phyloP scores from a whole-genome alignment of 2,888 invertebrate genomes.

The Bombyx huttoni region DNA sequence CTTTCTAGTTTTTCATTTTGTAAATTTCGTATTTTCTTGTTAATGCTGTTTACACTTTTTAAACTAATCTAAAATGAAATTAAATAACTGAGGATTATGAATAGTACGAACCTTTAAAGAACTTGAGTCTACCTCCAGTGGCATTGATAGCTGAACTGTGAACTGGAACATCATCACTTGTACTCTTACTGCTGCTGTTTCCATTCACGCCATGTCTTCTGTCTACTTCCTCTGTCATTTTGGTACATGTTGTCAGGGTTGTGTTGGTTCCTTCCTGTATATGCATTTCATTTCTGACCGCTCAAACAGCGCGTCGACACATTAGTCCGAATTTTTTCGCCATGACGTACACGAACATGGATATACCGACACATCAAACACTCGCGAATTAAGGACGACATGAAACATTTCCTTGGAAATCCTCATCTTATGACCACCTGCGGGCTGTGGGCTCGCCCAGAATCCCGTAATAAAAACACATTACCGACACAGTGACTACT shows the following conservation, averaged over 20 bases:
- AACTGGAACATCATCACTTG: constrained; percentile 60
- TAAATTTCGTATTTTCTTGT: constrained; percentile 1
- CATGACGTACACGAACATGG: constrained; percentile 51
- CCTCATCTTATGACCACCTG: constrained; percentile 71
- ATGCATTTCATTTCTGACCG: constrained; percentile 77
- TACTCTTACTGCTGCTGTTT: constrained; percentile 74
- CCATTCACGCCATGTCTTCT: constrained; percentile 82
- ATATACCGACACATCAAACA: constrained; percentile 43
- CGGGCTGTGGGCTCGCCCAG: constrained; percentile 51
- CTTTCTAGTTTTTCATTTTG: constrained; percentile 57
- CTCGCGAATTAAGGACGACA: constrained; percentile 45
- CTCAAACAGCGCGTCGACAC: constrained; percentile 63
- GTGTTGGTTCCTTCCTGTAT: constrained; percentile 75
- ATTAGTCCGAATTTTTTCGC: constrained; percentile 57
- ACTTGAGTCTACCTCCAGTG: constrained; percentile 83
- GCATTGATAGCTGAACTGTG: constrained; percentile 49
- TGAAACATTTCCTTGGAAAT: constrained; percentile 56
- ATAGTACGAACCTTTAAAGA: constrained; percentile 78
- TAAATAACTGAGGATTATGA: constrained; percentile 10
- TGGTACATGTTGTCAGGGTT: constrained; percentile 81
- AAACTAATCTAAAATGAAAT: neutral
- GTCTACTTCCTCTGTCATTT: constrained; percentile 77
- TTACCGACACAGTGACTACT: constrained; percentile 64
- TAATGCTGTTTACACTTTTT: constrained; percentile 2
- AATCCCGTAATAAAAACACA: constrained; percentile 61